phyloP scores from a whole-genome alignment of 1,140 invertebrate species.

The Drosophila seguyi region DNA sequence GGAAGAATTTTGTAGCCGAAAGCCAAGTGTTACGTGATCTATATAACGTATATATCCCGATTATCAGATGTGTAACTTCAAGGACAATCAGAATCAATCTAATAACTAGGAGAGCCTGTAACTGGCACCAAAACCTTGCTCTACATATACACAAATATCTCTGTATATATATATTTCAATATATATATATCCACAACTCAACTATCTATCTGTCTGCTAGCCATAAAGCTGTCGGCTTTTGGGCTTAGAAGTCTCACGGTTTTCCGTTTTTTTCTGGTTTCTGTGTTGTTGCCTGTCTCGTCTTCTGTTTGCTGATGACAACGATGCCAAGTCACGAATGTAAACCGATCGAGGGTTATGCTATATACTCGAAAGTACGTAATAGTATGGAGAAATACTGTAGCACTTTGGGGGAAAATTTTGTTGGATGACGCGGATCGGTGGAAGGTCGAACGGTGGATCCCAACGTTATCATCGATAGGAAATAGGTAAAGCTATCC shows the following conservation, averaged over 20 bases:
- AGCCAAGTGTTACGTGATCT: slow-evolving; percentile 2
- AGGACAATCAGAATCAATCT: slow-evolving; percentile 1
- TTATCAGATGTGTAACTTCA: slow-evolving; percentile 13
- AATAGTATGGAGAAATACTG: slow-evolving; percentile 20
- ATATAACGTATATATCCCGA: neutral
- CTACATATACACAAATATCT: slow-evolving; percentile 19
- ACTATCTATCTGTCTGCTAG: neutral
- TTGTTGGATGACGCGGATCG: slow-evolving; percentile 40
- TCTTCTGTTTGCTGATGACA: slow-evolving; percentile 37
- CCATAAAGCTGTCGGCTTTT: slow-evolving; percentile 54
- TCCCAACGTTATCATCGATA: slow-evolving; percentile 18
- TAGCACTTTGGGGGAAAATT: slow-evolving; percentile 31
- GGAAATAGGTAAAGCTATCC: slow-evolving; percentile 9
- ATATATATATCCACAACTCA: slow-evolving; percentile 1
- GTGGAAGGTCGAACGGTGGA: slow-evolving; percentile 20
- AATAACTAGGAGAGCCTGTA: slow-evolving; percentile 21
- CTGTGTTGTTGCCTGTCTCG: slow-evolving; percentile 2
- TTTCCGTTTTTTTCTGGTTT: slow-evolving; percentile 18
- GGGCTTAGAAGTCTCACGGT: slow-evolving; percentile 48
- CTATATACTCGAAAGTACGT: slow-evolving; percentile 6
- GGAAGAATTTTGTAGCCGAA: slow-evolving; percentile 15
- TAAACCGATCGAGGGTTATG: slow-evolving; percentile 46
- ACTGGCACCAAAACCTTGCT: slow-evolving; percentile 53
- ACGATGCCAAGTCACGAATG: slow-evolving; percentile 52
- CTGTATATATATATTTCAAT: neutral